Conservation (phyloP, 2,113 vertebrate genomes). For the Gambusia holbrooki region DNA sequence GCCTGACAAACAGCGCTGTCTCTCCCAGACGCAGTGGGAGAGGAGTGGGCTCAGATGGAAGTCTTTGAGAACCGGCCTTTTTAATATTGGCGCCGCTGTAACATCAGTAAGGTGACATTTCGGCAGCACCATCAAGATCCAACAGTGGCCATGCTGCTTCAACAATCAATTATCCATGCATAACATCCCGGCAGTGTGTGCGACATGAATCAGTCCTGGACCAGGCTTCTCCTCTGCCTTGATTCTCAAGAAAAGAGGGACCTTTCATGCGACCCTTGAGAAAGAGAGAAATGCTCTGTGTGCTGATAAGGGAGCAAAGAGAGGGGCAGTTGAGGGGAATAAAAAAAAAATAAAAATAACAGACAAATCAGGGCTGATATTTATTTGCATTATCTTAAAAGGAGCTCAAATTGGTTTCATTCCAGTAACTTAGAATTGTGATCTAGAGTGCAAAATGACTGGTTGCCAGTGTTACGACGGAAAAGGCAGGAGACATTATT, state of each 20-base stretch:
- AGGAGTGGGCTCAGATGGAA: slow-evolving; percentile 68
- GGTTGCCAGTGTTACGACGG: slow-evolving; percentile 42
- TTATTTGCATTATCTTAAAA: slow-evolving; percentile 78
- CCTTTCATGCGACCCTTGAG: slow-evolving; percentile 63
- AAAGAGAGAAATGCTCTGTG: slow-evolving; percentile 61
- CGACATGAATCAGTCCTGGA: slow-evolving; percentile 78
- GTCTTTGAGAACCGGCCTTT: slow-evolving; percentile 69
- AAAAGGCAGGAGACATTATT: slow-evolving; percentile 55
- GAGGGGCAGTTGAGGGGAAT: slow-evolving; percentile 41
- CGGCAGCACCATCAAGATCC: slow-evolving; percentile 80
- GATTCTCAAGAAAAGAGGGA: slow-evolving; percentile 67
- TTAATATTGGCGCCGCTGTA: slow-evolving; percentile 72
- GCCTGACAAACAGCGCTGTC: slow-evolving; percentile 69
- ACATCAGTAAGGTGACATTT: slow-evolving; percentile 89
- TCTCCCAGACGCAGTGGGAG: slow-evolving; percentile 71
- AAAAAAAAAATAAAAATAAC: slow-evolving; percentile 23
- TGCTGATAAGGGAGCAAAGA: slow-evolving; percentile 60
- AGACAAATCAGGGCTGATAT: slow-evolving; percentile 68
- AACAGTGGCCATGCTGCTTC: slow-evolving; percentile 78
- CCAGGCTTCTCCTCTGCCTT: slow-evolving; percentile 67
- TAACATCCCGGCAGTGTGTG: slow-evolving; percentile 78
- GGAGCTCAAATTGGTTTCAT: slow-evolving; percentile 68
- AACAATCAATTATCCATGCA: slow-evolving; percentile 87
- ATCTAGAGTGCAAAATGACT: slow-evolving; percentile 62
- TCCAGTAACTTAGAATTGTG: slow-evolving; percentile 61